Conservation (phyloP, 2,888 invertebrate genomes). For the Branchipolynoe longqiensis region DNA sequence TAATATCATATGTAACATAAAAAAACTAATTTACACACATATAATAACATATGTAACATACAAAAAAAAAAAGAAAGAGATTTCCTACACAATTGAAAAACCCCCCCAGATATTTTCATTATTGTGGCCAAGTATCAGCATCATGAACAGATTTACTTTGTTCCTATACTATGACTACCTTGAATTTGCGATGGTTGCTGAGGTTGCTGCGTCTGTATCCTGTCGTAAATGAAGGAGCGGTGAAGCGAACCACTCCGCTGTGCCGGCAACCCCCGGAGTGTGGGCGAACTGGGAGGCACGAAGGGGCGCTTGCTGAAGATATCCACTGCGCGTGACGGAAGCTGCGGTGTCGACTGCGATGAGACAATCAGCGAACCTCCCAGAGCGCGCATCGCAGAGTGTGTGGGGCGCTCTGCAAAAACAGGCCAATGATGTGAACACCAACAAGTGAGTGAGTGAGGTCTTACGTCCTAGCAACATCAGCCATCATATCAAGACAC, state of each 20-base stretch:
- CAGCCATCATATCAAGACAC: too few relatives aligned
- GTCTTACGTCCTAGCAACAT: too few relatives aligned
- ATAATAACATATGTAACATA: too few relatives aligned
- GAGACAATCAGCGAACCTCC: neutral
- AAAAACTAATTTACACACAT: too few relatives aligned
- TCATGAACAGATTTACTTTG: too few relatives aligned
- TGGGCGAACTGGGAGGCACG: neutral
- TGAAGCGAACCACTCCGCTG: neutral
- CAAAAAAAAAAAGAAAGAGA: too few relatives aligned
- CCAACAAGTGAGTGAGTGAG: too few relatives aligned
- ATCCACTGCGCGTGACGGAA: constrained; percentile 17
- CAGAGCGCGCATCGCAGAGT: neutral
- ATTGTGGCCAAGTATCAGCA: too few relatives aligned
- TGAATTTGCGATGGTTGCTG: neutral
- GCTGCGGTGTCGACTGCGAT: neutral
- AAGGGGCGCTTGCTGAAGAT: neutral
- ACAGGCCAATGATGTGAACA: neutral
- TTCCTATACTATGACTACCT: neutral
- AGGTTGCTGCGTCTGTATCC: constrained; percentile 13
- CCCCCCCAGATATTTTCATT: too few relatives aligned
- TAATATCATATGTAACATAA: too few relatives aligned
- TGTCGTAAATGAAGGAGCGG: constrained; percentile 38
- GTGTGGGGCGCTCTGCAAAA: neutral
- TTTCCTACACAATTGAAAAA: too few relatives aligned
- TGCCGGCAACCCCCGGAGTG: neutral